Base-by-base conservation (phyloP, 2,888 invertebrate species). In the Chironomus riparius region DNA sequence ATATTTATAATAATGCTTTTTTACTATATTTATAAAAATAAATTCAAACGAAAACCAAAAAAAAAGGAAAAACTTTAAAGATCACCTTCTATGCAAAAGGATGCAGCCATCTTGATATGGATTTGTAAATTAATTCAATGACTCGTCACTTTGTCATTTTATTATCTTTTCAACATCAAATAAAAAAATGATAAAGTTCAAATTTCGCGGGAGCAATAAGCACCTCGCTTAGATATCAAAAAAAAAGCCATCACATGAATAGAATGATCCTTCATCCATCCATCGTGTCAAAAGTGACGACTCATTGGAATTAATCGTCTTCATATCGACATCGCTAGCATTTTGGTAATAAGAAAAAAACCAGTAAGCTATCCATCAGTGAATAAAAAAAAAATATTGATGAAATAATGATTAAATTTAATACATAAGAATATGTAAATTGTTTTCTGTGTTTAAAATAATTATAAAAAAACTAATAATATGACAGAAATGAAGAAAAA, bases 1-100 rank as follows among this genome's bases (percentile, higher is more conserved):
- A 74, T 74, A 68, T 74, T 68, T 74, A 74, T 68, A 74, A 74
- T 74, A 74, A 74, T 62, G 74, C 74, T 74, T 74, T 74, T 74
- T 74, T 74, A 74, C 74, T 74, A 74, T 62, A 72, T 68, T 68
- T 74, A 74, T 74, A 74, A 74, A 74, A 28, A 65, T 62, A 74
- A 74, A 48, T 62, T 48, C 21, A 62, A 73, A 65, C 38, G 24
- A 74, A 74, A 74, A 65, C 74, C 65, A 56, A 74, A 70, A 74
- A 74, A 62, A 56, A 18, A 56, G 18, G 56, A 56, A 13, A 38
- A 38, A 38, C 38, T 38, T 38, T 38, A 18, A 56, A 56, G 56
- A 56, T n/a, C n/a, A n/a, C 56, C 56, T 56, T 56, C 56, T 15
- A 18, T 6, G 6, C 5, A 1, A 56, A 56, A 15, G 18, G 56